These are phyloP conservation scores for Hydrolagus affinis DNA, from an alignment of 2,113 vertebrate species.

Conservation along the genomic window DNA sequence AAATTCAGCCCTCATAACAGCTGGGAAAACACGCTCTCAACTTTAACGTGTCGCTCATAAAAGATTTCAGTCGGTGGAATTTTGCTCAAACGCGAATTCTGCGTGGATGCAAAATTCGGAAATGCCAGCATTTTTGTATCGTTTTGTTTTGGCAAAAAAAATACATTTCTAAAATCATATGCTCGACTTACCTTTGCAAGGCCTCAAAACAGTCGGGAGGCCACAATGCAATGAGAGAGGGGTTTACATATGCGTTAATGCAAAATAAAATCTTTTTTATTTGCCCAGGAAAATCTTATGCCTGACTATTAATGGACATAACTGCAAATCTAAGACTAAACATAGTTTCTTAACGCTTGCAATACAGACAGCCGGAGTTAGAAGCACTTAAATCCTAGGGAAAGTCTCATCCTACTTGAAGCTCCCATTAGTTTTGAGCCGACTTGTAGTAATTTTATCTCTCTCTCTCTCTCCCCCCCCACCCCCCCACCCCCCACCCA, in stretches of 20 bases:
- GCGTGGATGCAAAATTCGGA: no score
- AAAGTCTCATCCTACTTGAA: background rate
- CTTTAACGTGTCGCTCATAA: no score
- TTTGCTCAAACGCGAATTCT: no score
- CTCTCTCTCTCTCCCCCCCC: background rate
- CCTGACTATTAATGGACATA: background rate
- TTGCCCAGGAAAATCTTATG: background rate
- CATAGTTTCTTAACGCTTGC: background rate
- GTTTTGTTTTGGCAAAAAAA: no score
- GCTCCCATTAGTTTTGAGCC: background rate
- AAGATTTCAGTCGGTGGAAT: no score
- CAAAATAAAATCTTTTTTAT: background rate
- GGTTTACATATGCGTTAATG: background rate
- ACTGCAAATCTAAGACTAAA: background rate
- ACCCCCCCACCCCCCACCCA: background rate
- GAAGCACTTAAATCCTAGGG: background rate
- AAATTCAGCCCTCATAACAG: no score
- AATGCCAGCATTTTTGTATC: no score
- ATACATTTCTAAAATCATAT: no score
- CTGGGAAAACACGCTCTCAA: no score
- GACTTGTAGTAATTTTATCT: conserved; percentile 37
- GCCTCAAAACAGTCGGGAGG: background rate
- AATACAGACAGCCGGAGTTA: background rate
- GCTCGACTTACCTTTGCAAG: background rate
- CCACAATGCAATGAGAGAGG: background rate